Base-by-base conservation (phyloP, 2,797 vertebrate species). In the Scleropages formosus region DNA sequence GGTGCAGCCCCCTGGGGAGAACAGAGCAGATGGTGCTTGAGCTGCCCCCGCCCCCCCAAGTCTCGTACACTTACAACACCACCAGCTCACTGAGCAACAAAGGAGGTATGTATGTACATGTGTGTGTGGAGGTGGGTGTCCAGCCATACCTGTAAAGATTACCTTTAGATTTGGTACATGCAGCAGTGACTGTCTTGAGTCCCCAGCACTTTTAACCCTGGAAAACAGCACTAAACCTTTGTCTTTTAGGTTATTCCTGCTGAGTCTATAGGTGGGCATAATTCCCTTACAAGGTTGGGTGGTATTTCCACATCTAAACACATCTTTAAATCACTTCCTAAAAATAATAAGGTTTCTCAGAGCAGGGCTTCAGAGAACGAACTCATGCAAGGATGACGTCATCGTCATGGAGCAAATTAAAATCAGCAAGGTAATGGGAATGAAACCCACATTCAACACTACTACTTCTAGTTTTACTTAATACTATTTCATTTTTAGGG, bases 1-100 rank as follows among this genome's bases (percentile, higher is more conserved):
- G 72, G 72, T 79, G 58, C 73, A 20, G 9, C 66, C 69, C 78
- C 78, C 67, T 46, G 18, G 73, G 73, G 63, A 74, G 77, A 59
- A 61, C n/a, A 49, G 71, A 82, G 76, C 82, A 85, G 84, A 85
- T 85, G 84, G 84, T 77, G 56, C 63, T 39, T 24, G 1, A n/a
- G 75, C 78, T 75, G 75, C 66, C 75, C 80, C 65, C 60, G n/a
- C n/a, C 69, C 65, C 76, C 71, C 79, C 74, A 76, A 68, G 75
- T 58, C 78, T 80, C 72, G 80, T 67, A 78, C 74, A 31, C 73
- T 80, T 56, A 73, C 68, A 75, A 73, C 27, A 26, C 22, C 15
- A 22, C 56, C 15, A 22, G 51, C 49, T 58, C 49, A 49, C 58
- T 24, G 58, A 51, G 16, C 18, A 79, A 78, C 77, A 81, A 78